Evolutionary conservation across 92 coral and sea anemone species (phyloP).

Genomic region (Hydrozoanthus gracilis): DNA sequence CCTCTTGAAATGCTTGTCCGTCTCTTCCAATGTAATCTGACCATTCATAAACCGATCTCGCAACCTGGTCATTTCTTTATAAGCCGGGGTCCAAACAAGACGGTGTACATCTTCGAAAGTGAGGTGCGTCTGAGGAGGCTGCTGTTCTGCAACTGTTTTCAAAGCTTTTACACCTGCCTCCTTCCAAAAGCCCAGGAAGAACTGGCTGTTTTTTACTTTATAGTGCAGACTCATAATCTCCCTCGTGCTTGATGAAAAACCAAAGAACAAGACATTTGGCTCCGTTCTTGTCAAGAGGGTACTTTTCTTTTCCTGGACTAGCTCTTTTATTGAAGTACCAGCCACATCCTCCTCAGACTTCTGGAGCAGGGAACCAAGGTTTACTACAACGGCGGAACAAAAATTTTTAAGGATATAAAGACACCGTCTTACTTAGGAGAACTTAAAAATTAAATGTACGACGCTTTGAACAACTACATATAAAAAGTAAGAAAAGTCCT

Average conservation of each 20-base stretch:
- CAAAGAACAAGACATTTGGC: constrained; percentile 61
- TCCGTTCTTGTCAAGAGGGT: too few species aligned
- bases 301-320: constrained; percentile 34
- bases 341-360: constrained; percentile 44
- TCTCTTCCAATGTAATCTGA: constrained; percentile 43
- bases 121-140: constrained; percentile 15
- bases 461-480: too few species aligned
- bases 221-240: constrained; percentile 58
- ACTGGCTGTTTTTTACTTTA: constrained; percentile 56
- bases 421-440: not conserved
- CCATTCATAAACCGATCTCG: constrained; percentile 54
- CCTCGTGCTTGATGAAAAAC: constrained; percentile 52
- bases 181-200: constrained; percentile 73
- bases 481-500: too few species aligned
- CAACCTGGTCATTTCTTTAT: constrained; percentile 9
- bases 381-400: constrained; percentile 43
- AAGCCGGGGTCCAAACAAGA: constrained; percentile 58
- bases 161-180: constrained; percentile 52
- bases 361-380: constrained; percentile 30
- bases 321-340: constrained; percentile 34
- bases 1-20: constrained; percentile 16
- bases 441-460: too few species aligned
- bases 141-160: constrained; percentile 24
- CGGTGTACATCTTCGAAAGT: constrained; percentile 57
- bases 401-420: not conserved